These are phyloP conservation scores for Chionoecetes opilio DNA, from an alignment of 1,140 invertebrate genomes.

Conservation along the genomic window DNA sequence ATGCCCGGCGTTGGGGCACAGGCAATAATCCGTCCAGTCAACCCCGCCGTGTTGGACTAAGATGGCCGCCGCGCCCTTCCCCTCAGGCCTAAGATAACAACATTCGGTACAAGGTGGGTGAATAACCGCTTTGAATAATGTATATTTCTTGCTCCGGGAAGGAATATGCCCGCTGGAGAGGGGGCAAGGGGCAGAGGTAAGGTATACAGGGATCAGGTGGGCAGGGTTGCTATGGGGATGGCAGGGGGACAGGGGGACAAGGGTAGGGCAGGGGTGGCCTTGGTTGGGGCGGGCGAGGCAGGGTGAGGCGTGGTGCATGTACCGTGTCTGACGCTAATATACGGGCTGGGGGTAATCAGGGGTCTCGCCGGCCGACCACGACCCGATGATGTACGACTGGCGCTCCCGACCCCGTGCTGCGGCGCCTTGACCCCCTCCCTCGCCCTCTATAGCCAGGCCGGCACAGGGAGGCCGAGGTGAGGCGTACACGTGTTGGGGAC, in stretches of 20 bases:
- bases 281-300: neutral
- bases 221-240: neutral
- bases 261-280: neutral
- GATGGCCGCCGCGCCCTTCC: constrained; percentile 10
- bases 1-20: constrained; percentile 60
- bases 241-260: neutral
- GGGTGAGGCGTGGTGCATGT: constrained; percentile 61
- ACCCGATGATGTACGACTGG: constrained; percentile 69
- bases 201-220: neutral
- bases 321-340: constrained; percentile 75
- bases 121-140: constrained; percentile 60
- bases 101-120: constrained; percentile 14
- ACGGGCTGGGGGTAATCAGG: constrained; percentile 71
- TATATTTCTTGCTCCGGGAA: constrained; percentile 43
- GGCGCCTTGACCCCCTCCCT: constrained; percentile 36
- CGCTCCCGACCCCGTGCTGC: constrained; percentile 17
- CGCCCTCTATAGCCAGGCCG: constrained; percentile 21
- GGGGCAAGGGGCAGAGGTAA: neutral
- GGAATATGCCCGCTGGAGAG: constrained; percentile 32
- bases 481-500: neutral
- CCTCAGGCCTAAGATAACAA: constrained; percentile 48
- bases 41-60: neutral
- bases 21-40: constrained; percentile 35
- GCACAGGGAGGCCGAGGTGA: neutral
- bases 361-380: constrained; percentile 63